These are phyloP conservation scores for Temnopleurus reevesii DNA, from an alignment of 53 echinoderm and acorn worm species.

Conservation along the genomic window DNA sequence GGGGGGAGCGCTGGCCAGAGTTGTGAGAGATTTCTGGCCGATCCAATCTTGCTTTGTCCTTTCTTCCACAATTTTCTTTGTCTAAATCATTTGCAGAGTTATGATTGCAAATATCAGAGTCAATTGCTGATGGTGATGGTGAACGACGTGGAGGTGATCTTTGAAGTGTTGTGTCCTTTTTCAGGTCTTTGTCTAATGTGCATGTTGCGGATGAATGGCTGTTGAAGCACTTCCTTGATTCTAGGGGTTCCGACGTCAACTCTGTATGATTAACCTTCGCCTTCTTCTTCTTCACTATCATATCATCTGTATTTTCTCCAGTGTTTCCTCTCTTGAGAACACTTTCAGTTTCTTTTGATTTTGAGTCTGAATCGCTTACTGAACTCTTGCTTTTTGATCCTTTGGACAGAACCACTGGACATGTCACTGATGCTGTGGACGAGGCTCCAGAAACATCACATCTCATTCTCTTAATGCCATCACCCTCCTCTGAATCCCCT, in stretches of 20 bases:
- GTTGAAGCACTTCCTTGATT: background rate
- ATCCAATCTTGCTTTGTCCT: background rate
- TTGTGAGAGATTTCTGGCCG: background rate
- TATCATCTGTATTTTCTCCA: background rate
- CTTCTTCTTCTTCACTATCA: background rate
- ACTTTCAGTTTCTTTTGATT: background rate
- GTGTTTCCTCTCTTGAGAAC: background rate
- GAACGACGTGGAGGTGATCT: background rate
- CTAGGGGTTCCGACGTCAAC: background rate
- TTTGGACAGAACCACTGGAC: background rate
- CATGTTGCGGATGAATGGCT: background rate
- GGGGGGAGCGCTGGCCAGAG: constrained; percentile 29
- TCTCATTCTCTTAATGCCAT: background rate
- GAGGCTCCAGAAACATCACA: background rate
- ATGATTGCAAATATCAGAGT: background rate
- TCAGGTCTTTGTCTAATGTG: background rate
- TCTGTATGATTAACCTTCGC: background rate
- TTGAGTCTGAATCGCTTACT: background rate
- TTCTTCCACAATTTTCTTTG: background rate
- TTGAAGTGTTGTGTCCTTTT: background rate
- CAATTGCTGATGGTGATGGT: background rate
- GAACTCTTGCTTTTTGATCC: background rate
- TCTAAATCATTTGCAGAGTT: background rate
- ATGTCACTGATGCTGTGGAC: background rate
- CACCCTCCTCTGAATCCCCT: background rate